These are phyloP conservation scores for Halisarca cf. caerulea DNA, from an alignment of 37 sponge, comb jelly and placozoan genomes.

Conservation along the genomic window DNA sequence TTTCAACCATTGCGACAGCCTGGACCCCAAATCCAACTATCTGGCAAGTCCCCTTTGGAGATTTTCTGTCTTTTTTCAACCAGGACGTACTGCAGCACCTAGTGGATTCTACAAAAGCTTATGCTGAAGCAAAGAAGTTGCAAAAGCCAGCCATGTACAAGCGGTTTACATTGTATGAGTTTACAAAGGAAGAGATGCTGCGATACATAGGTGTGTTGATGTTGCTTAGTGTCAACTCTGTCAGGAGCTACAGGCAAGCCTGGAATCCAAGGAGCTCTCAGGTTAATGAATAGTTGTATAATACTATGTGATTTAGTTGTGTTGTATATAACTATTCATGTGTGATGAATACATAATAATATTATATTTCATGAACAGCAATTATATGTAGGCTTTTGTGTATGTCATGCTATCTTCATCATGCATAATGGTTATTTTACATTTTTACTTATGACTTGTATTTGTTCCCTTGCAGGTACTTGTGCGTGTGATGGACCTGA, in stretches of 20 bases:
- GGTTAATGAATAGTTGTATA: too few relatives aligned
- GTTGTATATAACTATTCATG: too few relatives aligned
- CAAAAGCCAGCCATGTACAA: background rate
- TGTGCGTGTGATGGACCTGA: background rate
- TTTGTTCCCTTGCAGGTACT: background rate
- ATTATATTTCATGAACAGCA: too few relatives aligned
- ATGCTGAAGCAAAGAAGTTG: background rate
- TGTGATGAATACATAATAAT: too few relatives aligned
- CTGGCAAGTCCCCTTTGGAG: too few relatives aligned
- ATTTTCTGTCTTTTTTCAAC: too few relatives aligned
- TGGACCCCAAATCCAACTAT: slow-evolving; percentile 5
- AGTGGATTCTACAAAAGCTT: background rate
- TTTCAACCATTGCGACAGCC: background rate
- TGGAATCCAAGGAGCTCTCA: background rate
- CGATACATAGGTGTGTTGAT: background rate
- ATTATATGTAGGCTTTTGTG: too few relatives aligned
- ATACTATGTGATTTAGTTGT: too few relatives aligned
- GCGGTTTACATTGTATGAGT: background rate
- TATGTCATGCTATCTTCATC: too few relatives aligned
- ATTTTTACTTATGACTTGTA: too few relatives aligned
- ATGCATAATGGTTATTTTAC: too few relatives aligned
- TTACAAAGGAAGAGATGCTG: background rate
- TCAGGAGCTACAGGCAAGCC: background rate
- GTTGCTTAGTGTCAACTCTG: background rate
- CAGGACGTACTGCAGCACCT: background rate